Evolutionary conservation across 2,113 vertebrate genomes (phyloP).

Genomic region (Grus americana): DNA sequence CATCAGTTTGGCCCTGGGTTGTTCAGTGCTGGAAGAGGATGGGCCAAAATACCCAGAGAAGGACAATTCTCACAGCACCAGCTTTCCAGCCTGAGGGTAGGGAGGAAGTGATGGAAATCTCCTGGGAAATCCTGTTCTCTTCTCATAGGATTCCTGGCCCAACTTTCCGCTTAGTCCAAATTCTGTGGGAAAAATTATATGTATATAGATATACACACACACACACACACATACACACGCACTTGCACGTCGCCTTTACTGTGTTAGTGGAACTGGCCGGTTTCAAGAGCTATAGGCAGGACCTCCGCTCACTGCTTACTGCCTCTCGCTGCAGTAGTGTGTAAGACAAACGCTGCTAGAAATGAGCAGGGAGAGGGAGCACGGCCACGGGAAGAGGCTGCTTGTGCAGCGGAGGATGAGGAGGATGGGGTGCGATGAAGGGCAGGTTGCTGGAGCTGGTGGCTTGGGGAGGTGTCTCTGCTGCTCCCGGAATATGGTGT

Average conservation of each 20-base stretch:
- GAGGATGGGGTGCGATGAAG: neutral
- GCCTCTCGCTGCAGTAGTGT: neutral
- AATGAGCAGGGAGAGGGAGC: neutral
- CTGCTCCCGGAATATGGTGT: neutral
- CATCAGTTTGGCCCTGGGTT: neutral
- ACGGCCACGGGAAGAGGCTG: neutral
- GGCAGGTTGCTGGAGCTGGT: neutral
- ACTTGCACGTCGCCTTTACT: neutral
- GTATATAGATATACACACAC: neutral
- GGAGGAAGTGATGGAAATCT: neutral
- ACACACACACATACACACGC: no score
- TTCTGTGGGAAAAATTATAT: neutral
- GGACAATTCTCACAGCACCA: neutral
- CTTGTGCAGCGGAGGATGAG: neutral
- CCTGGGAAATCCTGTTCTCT: neutral
- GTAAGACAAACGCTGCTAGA: neutral
- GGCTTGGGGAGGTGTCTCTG: neutral
- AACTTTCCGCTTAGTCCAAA: neutral
- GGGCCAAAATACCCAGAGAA: neutral
- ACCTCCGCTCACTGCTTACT: neutral
- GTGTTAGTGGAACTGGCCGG: neutral
- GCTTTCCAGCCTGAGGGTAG: neutral
- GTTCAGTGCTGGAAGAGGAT: neutral
- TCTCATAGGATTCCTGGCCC: neutral
- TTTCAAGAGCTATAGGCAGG: neutral